A percentile compares a stretch with the other conserved stretches of the same genome.
These are phyloP conservation scores for Chesias legatella DNA, from an alignment of 2,888 invertebrate genomes.

Conservation along the genomic window DNA sequence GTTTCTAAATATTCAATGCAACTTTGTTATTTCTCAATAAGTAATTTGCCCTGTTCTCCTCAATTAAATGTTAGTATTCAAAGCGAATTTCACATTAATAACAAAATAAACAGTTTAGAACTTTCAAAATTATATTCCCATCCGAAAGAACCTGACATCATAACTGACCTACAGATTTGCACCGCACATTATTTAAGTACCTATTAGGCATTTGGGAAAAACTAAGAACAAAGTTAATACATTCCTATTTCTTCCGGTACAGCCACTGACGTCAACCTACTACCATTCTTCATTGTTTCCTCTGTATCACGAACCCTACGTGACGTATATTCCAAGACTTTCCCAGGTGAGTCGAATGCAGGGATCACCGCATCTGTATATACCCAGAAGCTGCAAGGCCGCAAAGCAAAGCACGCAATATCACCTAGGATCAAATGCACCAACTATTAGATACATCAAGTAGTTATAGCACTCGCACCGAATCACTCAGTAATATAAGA, in stretches of 20 bases:
- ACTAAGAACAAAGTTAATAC: slow-evolving; percentile 10
- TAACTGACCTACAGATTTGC: too few species aligned
- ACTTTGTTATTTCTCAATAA: too few species aligned
- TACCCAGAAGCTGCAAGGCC: slow-evolving; percentile 19
- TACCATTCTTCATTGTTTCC: slow-evolving; percentile 64
- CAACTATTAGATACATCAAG: background rate
- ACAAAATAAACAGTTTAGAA: too few species aligned
- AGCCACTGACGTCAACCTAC: slow-evolving; percentile 71
- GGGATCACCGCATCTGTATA: slow-evolving; percentile 31
- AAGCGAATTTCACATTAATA: too few species aligned
- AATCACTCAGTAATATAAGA: too few species aligned
- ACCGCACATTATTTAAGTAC: too few species aligned
- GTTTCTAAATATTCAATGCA: too few species aligned
- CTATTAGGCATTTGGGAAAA: background rate
- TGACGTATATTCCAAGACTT: slow-evolving; percentile 65
- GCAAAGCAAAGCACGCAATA: slow-evolving; percentile 8
- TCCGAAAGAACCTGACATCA: too few species aligned
- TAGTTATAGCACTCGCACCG: too few species aligned
- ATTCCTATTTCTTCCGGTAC: slow-evolving; percentile 37
- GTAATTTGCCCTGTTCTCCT: too few species aligned
- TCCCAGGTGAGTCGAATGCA: slow-evolving; percentile 62
- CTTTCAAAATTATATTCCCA: too few species aligned
- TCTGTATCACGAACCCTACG: slow-evolving; percentile 65
- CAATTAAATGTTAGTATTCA: too few species aligned
- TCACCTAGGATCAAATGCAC: slow-evolving; percentile 2